Evolutionary conservation across 2,113 vertebrate species (phyloP).

Genomic region (Orientallactaga bullata): DNA sequence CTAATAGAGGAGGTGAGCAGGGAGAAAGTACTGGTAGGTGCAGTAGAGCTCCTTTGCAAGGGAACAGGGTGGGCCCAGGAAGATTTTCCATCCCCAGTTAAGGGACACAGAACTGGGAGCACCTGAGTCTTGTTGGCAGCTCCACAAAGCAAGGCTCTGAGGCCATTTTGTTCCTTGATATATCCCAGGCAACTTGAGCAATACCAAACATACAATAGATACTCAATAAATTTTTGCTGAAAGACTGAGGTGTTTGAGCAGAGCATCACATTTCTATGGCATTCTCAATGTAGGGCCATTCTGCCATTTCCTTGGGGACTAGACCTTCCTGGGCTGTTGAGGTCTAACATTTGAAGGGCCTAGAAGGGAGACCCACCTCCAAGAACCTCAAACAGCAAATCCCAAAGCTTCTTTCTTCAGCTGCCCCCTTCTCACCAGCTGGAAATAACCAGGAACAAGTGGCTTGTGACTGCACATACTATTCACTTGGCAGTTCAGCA

Average conservation of each 20-base stretch:
- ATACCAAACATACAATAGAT: neutral
- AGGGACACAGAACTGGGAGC: neutral
- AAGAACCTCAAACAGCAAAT: conserved; percentile 7
- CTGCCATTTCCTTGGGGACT: neutral
- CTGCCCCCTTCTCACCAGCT: conserved; percentile 40
- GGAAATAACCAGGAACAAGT: conserved; percentile 38
- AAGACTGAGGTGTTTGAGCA: neutral
- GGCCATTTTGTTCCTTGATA: neutral
- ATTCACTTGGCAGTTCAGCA: conserved; percentile 81
- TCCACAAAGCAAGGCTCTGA: neutral
- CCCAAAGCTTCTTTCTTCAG: neutral
- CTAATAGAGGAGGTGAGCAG: neutral
- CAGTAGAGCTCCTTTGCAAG: neutral
- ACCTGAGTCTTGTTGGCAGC: neutral
- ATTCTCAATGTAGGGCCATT: neutral
- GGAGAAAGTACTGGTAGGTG: too few relatives aligned
- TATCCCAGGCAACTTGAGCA: neutral
- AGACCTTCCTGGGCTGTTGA: neutral
- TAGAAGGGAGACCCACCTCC: neutral
- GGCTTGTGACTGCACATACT: conserved; percentile 78
- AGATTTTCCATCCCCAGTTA: neutral
- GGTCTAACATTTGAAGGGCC: neutral
- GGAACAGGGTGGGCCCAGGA: neutral
- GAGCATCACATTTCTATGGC: too few relatives aligned
- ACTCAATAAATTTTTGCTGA: neutral